A percentile compares a stretch with the other conserved stretches of the same genome.
These are phyloP conservation scores for Latrodectus geometricus DNA, from an alignment of 1,140 invertebrate species.

Conservation along the genomic window DNA sequence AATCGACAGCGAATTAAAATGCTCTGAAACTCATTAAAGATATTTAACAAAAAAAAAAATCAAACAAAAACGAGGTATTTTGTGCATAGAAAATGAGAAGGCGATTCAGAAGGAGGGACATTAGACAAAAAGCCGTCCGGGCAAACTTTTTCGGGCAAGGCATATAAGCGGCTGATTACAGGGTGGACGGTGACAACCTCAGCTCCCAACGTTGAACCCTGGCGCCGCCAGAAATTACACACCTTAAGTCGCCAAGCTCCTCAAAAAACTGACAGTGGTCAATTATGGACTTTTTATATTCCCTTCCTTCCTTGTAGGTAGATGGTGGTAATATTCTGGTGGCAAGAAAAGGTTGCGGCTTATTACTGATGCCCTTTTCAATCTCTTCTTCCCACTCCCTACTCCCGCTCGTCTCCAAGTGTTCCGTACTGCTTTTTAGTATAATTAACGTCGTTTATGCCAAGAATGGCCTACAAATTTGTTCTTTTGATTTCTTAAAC, in stretches of 20 bases:
- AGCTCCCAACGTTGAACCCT: conserved; percentile 4
- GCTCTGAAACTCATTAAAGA: too few species aligned
- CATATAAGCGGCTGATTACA: conserved; percentile 24
- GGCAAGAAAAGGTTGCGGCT: background rate
- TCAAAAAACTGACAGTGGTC: conserved; percentile 47
- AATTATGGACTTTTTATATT: conserved; percentile 43
- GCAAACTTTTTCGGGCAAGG: conserved; percentile 4
- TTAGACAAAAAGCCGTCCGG: background rate
- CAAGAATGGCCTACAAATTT: too few species aligned
- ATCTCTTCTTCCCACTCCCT: background rate
- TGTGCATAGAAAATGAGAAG: conserved; percentile 1
- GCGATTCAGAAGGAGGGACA: background rate
- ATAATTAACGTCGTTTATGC: too few species aligned
- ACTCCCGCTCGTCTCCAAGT: background rate
- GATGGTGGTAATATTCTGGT: background rate
- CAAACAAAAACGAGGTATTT: background rate
- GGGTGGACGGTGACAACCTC: conserved; percentile 30
- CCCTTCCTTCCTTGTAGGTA: conserved; percentile 10
- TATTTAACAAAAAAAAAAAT: too few species aligned
- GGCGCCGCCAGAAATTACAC: conserved; percentile 50
- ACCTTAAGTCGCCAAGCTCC: conserved; percentile 12
- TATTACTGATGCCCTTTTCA: conserved; percentile 1
- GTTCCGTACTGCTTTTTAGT: background rate
- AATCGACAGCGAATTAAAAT: too few species aligned
- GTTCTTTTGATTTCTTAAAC: too few species aligned